Conservation (phyloP, 2,113 vertebrate genomes). For the Bos javanicus region DNA sequence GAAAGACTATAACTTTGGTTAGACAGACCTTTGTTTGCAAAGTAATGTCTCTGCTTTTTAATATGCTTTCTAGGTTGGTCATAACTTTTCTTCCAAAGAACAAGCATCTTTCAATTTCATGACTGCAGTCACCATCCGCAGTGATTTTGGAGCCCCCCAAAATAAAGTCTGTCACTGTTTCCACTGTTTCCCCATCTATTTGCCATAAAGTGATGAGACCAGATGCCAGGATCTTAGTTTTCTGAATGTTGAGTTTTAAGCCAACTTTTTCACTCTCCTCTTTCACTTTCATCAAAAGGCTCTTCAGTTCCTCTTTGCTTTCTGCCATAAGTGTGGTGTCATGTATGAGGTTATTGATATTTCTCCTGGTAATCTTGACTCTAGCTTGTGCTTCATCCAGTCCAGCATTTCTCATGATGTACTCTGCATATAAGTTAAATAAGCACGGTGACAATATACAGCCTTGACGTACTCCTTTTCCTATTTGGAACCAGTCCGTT, state of each 20-base stretch:
- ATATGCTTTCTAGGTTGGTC: background rate
- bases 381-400: background rate
- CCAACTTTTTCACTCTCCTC: background rate
- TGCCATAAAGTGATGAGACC: background rate
- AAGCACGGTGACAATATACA: background rate
- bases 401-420: background rate
- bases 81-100: background rate
- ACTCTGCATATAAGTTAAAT: background rate
- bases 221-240: background rate
- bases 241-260: background rate
- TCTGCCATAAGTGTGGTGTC: background rate
- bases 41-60: background rate
- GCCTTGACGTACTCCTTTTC: background rate
- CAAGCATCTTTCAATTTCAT: background rate
- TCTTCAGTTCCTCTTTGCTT: background rate
- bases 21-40: rapidly evolving
- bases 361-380: background rate
- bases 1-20: background rate
- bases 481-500: background rate
- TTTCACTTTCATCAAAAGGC: background rate
- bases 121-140: background rate
- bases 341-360: background rate
- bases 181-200: background rate
- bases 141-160: background rate
- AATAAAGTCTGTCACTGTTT: background rate